Evolutionary conservation across 2,888 invertebrate genomes (phyloP), one percentile per base, ranked within the genome.

Genomic region (Leistus spinibarbis): DNA sequence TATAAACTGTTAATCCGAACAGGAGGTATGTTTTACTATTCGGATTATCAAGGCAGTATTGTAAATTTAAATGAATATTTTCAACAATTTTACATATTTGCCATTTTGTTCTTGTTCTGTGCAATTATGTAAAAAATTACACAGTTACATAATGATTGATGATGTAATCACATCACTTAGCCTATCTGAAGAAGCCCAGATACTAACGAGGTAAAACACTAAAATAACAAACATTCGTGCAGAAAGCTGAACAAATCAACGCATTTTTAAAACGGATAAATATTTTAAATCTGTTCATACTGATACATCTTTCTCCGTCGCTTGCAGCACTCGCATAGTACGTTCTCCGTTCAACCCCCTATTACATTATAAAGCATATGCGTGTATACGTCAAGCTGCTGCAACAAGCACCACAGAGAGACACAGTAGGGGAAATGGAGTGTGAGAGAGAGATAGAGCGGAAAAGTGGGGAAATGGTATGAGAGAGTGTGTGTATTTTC

Each of bases 401-500:
- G 60, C 22, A 17, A 16, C 19, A 60, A 60, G 40, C 60, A 19
- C 16, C 60, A 60, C n/a, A 40, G 40, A 40, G 40, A 40, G 1
- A 40, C 40, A 5, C 40, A 1, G 5, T 63, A 63, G 57, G 17
- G 17, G 17, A 57, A 57, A 57, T 20, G 70, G 56, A 40, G 19
- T 19, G 67, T 4, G 57, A 22, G 67, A 20, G 71, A 54, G 40
- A 20, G 62, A 23, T 16, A 24, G 24, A 13, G 20, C 20, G 69
- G 23, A 16, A 54, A 19, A 4, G 16, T 20, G 66, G 60, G 73
- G 64, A 24, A 64, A 7, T 9, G 16, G 27, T 66, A 60, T 40
- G 40, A 5, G 40, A 40, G 40, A 40, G 40, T 40, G 60, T 22
- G 1, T 17, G 66, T 73, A 79, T 81, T 81, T 82, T 80, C 80